A percentile compares a stretch with the other conserved stretches of the same genome.
These are phyloP conservation scores for Parapristionchus giblindavisi DNA, from an alignment of 2,888 invertebrate genomes.

Conservation along the genomic window DNA sequence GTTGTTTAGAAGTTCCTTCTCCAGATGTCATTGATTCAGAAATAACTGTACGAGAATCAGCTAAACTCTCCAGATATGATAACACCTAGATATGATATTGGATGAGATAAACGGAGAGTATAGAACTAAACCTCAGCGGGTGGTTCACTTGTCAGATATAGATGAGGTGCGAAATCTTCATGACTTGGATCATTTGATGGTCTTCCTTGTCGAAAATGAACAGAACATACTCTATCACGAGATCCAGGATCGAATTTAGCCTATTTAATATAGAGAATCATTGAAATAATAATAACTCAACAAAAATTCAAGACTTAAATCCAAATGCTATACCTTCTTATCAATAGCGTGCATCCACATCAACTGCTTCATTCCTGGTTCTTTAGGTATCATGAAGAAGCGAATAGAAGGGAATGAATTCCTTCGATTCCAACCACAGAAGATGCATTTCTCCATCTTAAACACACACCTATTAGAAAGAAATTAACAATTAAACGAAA, in stretches of 20 bases:
- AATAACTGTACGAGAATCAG: not conserved
- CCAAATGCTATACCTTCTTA: conserved; percentile 36
- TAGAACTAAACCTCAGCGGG: not conserved
- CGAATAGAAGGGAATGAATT: conserved; percentile 30
- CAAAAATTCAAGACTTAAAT: not conserved
- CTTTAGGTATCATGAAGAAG: conserved; percentile 40
- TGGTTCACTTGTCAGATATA: conserved; percentile 36
- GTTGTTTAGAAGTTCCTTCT: not conserved
- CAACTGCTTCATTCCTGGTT: conserved; percentile 40
- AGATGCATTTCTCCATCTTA: conserved; percentile 41
- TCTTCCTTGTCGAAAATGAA: conserved; percentile 34
- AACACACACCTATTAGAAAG: not conserved
- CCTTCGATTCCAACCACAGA: conserved; percentile 41
- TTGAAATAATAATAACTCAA: too few species aligned
- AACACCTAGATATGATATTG: conserved; percentile 2
- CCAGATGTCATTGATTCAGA: not conserved
- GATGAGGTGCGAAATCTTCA: conserved; percentile 40
- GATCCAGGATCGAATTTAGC: too few species aligned
- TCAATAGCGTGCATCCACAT: conserved; percentile 39
- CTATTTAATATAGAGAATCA: too few species aligned
- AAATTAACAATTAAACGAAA: not conserved
- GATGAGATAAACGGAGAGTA: not conserved
- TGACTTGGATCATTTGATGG: conserved; percentile 38
- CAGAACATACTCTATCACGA: conserved; percentile 39
- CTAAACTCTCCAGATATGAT: conserved; percentile 19